phyloP scores from a whole-genome alignment of 2,113 vertebrate species.

The Oophaga pumilio region DNA sequence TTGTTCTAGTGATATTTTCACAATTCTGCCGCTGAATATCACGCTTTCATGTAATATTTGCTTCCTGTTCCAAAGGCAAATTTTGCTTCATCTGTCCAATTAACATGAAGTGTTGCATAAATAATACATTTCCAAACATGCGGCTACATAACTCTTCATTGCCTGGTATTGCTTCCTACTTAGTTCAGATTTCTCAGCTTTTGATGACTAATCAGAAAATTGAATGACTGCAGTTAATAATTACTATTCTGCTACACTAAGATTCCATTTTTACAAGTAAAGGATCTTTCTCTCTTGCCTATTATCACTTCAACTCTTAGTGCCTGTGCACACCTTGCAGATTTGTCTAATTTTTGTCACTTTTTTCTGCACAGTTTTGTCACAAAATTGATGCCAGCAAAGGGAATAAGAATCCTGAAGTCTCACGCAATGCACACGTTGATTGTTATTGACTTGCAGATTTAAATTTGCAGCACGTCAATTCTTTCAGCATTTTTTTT shows the following conservation, averaged over 20 bases:
- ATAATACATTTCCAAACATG: background rate
- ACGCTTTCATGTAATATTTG: background rate
- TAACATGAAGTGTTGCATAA: slow-evolving; percentile 18
- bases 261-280: background rate
- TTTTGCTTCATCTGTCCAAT: background rate
- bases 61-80: slow-evolving; percentile 2
- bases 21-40: background rate
- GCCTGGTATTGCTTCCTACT: background rate
- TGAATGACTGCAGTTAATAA: background rate
- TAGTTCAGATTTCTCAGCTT: background rate
- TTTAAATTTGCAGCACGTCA: too few relatives aligned
- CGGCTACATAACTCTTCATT: background rate
- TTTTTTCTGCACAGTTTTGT: too few relatives aligned
- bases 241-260: background rate
- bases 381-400: too few relatives aligned
- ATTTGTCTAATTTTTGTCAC: too few relatives aligned
- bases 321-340: too few relatives aligned
- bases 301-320: background rate
- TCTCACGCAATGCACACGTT: too few relatives aligned
- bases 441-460: too few relatives aligned
- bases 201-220: background rate
- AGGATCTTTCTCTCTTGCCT: background rate
- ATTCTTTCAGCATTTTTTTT: too few relatives aligned
- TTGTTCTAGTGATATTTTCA: background rate
- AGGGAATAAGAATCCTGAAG: too few relatives aligned